These are phyloP conservation scores for Thereuonema tuberculata DNA, from an alignment of 1,140 invertebrate genomes.

Conservation along the genomic window DNA sequence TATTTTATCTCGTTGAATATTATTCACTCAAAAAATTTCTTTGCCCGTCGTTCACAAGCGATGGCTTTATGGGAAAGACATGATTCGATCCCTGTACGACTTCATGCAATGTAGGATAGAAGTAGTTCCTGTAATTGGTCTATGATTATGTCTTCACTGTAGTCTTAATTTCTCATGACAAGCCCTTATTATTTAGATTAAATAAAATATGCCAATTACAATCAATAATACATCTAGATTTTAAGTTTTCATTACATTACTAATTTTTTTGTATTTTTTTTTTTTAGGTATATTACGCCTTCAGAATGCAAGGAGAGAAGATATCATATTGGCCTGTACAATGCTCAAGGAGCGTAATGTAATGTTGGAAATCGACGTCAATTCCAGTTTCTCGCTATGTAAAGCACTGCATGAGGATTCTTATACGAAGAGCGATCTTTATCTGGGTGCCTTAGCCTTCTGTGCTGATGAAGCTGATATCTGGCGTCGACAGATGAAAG, in stretches of 20 bases:
- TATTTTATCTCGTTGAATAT: too few relatives aligned
- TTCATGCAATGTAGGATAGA: too few relatives aligned
- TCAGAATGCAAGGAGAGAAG: slow-evolving; percentile 27
- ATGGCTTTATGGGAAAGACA: too few relatives aligned
- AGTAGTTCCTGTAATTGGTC: too few relatives aligned
- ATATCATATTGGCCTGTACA: slow-evolving; percentile 30
- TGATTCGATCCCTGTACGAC: too few relatives aligned
- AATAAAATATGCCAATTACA: too few relatives aligned
- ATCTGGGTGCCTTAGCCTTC: slow-evolving; percentile 19
- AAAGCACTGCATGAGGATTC: slow-evolving; percentile 14
- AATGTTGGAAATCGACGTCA: slow-evolving; percentile 30
- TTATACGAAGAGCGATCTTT: slow-evolving; percentile 17
- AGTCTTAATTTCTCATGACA: too few relatives aligned
- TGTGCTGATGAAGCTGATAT: slow-evolving; percentile 23
- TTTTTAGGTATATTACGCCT: slow-evolving; percentile 26
- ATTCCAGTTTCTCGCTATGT: slow-evolving; percentile 26
- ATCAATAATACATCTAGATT: too few relatives aligned
- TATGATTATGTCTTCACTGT: too few relatives aligned
- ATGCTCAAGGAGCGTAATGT: slow-evolving; percentile 26
- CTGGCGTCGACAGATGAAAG: slow-evolving; percentile 25
- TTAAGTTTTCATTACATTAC: background rate
- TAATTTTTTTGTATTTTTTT: slow-evolving; percentile 4
- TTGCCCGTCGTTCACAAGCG: too few relatives aligned
- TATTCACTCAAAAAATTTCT: too few relatives aligned
- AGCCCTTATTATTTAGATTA: too few relatives aligned